These are phyloP conservation scores for Elachura formosa DNA, from an alignment of 2,113 vertebrate genomes.

Conservation along the genomic window DNA sequence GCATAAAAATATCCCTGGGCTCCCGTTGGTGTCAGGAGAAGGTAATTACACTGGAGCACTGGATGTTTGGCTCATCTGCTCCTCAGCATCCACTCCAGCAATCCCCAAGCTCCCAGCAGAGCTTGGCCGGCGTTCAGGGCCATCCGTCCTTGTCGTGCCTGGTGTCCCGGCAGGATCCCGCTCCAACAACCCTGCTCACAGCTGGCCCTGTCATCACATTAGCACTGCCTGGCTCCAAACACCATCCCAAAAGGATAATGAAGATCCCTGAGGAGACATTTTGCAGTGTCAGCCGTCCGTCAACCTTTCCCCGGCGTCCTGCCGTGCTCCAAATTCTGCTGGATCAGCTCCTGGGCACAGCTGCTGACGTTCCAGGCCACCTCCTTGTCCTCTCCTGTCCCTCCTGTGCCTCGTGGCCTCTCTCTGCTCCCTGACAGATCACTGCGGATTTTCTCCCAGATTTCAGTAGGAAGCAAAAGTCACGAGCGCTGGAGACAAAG, in stretches of 20 bases:
- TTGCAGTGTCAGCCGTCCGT: background rate
- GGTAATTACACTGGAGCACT: background rate
- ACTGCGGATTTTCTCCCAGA: background rate
- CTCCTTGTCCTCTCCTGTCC: background rate
- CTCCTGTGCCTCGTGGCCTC: background rate
- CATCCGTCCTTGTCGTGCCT: background rate
- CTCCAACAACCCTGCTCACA: background rate
- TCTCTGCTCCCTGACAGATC: background rate
- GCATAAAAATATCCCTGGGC: background rate
- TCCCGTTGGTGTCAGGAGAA: background rate
- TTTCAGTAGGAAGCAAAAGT: fast-evolving
- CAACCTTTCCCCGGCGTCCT: background rate
- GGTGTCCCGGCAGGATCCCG: background rate
- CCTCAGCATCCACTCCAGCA: background rate
- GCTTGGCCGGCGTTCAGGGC: background rate
- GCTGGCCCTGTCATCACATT: background rate
- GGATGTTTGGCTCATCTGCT: background rate
- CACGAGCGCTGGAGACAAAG: fast-evolving
- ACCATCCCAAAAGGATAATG: background rate
- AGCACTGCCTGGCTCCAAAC: background rate
- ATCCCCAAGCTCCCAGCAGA: background rate
- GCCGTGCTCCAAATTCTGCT: background rate
- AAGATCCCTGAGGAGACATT: background rate
- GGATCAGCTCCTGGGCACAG: background rate
- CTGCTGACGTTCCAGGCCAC: background rate